Evolutionary conservation across 2,888 invertebrate genomes (phyloP).

Genomic region (Latrodectus elegans): DNA sequence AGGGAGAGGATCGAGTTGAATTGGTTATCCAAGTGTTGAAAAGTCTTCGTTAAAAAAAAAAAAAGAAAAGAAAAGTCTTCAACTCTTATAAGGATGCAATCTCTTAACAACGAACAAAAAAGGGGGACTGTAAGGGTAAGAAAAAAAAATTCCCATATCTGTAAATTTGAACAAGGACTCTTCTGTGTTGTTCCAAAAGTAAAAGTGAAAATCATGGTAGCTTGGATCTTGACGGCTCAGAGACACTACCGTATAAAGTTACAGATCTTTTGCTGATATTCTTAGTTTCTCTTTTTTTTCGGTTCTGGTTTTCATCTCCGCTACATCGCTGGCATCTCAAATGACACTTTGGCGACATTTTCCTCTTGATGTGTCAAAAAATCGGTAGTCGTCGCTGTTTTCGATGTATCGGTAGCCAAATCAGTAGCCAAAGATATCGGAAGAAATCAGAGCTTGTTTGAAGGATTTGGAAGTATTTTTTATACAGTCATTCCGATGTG

Average conservation of each 20-base stretch:
- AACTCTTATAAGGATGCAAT: not conserved
- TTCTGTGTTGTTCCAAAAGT: conserved; percentile 2
- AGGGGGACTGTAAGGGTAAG: not conserved
- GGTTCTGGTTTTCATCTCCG: not conserved
- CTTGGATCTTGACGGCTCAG: conserved; percentile 28
- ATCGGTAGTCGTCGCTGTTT: conserved; percentile 37
- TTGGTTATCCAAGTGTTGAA: not conserved
- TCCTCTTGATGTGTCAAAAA: conserved; percentile 29
- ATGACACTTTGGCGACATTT: conserved; percentile 11
- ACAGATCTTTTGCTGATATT: conserved; percentile 16
- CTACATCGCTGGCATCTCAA: not conserved
- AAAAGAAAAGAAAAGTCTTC: not conserved
- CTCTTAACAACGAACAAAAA: conserved; percentile 2
- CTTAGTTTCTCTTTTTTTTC: conserved; percentile 8
- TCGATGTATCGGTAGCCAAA: conserved; percentile 51
- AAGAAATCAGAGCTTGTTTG: conserved; percentile 19
- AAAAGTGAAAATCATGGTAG: conserved; percentile 36
- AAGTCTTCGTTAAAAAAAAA: not conserved
- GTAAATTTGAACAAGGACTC: conserved; percentile 18
- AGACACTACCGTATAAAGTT: conserved; percentile 18
- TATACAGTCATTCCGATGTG: not conserved
- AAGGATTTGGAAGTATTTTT: not conserved
- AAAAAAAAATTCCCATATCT: conserved; percentile 4
- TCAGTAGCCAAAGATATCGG: conserved; percentile 29
- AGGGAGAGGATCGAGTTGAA: not conserved